Conservation (phyloP, 2,797 vertebrate genomes). For the Sebastes trivittatus region DNA sequence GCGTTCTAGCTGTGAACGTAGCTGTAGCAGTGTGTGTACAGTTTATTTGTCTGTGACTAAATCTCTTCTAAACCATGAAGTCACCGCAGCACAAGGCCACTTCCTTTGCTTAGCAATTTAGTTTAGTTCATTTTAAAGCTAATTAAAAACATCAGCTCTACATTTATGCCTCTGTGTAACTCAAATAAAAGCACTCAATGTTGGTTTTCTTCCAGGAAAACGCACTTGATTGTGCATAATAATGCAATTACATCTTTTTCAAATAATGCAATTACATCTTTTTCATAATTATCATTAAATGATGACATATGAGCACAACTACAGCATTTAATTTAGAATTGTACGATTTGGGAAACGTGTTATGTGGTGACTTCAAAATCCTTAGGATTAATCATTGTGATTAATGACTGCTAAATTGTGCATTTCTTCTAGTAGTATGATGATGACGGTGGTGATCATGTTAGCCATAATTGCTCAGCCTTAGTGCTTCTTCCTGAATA, state of each 20-base stretch:
- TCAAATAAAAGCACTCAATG: not conserved
- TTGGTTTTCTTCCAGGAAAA: not conserved
- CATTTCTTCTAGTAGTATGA: not conserved
- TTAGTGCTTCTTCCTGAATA: not conserved
- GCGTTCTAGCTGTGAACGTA: too few relatives aligned
- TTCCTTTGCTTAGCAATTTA: not conserved
- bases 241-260: not conserved
- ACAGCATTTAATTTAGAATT: not conserved
- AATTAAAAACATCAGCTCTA: constrained; percentile 11
- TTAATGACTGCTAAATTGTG: not conserved
- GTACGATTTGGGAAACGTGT: not conserved
- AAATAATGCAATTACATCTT: not conserved
- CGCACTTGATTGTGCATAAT: not conserved
- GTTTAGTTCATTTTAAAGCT: constrained; percentile 9
- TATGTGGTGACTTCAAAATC: not conserved
- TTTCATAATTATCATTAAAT: not conserved
- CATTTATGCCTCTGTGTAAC: not conserved
- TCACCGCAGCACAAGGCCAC: not conserved
- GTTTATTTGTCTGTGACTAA: too few relatives aligned
- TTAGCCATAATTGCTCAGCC: not conserved
- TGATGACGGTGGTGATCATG: not conserved
- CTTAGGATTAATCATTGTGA: not conserved
- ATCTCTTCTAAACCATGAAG: not conserved
- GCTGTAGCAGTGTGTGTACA: too few relatives aligned
- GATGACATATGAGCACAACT: not conserved